Base-by-base conservation (phyloP, 2,797 vertebrate species). In the Manis javanica region DNA sequence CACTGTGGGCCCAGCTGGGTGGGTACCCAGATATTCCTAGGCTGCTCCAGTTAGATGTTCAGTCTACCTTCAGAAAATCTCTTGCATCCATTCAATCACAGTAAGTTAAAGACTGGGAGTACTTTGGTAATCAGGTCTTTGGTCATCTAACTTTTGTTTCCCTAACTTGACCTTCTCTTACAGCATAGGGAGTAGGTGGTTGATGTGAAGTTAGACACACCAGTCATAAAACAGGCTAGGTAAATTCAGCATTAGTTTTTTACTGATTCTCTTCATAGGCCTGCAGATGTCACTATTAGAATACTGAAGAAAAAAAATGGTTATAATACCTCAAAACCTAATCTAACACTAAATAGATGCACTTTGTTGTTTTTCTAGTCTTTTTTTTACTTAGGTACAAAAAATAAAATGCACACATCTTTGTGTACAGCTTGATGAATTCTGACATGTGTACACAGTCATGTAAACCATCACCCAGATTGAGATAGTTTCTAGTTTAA, bases 11-110 rank as follows among this genome's bases (percentile, higher is more conserved):
- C 24, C 92, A 98, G 93, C 51, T 98, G 74, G 97, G 90, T 42
- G 97, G 98, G 5, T 98, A 97, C 72, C 98, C 98, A 93, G 98
- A 97, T 82, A 96, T 98, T 87, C 98, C 98, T 81, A 94, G 91
- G 83, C 77, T 98, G 68, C 96, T 98, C 69, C 97, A 98, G 94
- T 87, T 98, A 72, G 98, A 98, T n/a, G 87, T 98, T 83, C 96
- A 96, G 18, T 97, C 97, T 23, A 89, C 96, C 66, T 77, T 97
- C 84, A 96, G 92, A 71, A 98, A 97, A 95, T 97, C 97, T 90
- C 97, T 98, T n/a, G 81, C 55, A 42, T 78, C 93, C 51, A 37
- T 97, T 59, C 93, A 75, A 39, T 95, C 97, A 93, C 94, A 59
- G 98, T 98, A 97, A 98, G 97, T 96, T 87, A 92, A 87, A 82